Base-by-base conservation (phyloP, 2,888 invertebrate species). In the Epistrophella euchroma region DNA sequence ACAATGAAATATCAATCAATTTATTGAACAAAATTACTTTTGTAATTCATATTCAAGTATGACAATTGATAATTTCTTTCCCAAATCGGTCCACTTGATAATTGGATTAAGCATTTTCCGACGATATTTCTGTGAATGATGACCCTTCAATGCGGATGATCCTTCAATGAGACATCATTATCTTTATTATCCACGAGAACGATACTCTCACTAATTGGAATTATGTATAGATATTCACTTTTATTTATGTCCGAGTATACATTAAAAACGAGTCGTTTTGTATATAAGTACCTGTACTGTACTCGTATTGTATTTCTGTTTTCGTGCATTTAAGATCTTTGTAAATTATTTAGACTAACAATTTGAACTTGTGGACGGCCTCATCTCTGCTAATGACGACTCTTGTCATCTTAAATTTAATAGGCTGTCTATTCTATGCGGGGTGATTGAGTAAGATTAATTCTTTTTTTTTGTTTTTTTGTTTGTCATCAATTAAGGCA, bases 181-280 rank as follows among this genome's bases (percentile, higher is more conserved):
- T 47, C 66, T 28, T 19, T 28, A 43, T 43, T 25, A 28, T 45
- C n/a, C 28, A 32, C 35, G 2, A 25, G 22, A 15, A 40, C n/a
- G 28, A 64, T 43, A 71, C 56, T 55, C 28, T 35, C 19, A 45
- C 60, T 64, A 76, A 75, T 75, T 76, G 76, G 28, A 76, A 47
- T 80, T 60, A 81, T 75, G 73, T 58, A 81, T n/a, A n/a, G n/a
- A n/a, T n/a, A n/a, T 76, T 81, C 70, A 70, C 47, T 52, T 43
- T 19, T 60, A 60, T 22, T 28, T 35, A 15, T 22, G 13, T 1
- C 22, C 2, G 2, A 52, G 22, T 25, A 50, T 28, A 22, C 6
- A 15, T 25, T 28, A 25, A 2, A 25, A 58, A 19, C 35, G n/a
- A 60, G 10, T 60, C 19, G 25, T 55, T 37, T 7, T n/a, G 2